These are phyloP conservation scores for Cirrhinus mrigala DNA, from an alignment of 2,797 vertebrate genomes.

Conservation along the genomic window DNA sequence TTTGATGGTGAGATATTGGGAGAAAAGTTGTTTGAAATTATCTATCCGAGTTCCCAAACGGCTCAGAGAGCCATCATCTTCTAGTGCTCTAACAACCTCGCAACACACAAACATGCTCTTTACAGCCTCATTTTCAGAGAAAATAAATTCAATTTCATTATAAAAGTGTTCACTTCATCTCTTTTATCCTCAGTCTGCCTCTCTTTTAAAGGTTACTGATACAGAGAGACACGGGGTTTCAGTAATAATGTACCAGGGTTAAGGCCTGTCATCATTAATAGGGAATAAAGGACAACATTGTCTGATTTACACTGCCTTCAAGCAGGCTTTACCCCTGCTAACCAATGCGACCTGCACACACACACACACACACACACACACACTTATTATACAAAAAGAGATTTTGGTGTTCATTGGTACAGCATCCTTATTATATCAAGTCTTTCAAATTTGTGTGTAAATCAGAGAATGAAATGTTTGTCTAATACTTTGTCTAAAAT, in stretches of 20 bases:
- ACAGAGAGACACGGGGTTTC: slow-evolving; percentile 34
- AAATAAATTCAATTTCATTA: slow-evolving; percentile 28
- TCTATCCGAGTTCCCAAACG: slow-evolving; percentile 34
- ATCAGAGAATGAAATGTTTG: not conserved
- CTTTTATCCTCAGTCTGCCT: slow-evolving; percentile 19
- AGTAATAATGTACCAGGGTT: slow-evolving; percentile 43
- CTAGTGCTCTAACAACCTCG: slow-evolving; percentile 32
- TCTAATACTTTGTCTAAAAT: not conserved
- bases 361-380: not conserved
- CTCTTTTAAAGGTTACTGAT: slow-evolving; percentile 45
- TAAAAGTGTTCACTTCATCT: slow-evolving; percentile 36
- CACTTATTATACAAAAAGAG: not conserved
- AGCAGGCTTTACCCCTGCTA: slow-evolving; percentile 18
- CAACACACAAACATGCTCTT: not conserved
- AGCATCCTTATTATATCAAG: not conserved
- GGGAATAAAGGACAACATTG: slow-evolving; percentile 42
- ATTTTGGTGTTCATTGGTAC: not conserved
- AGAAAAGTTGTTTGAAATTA: slow-evolving; percentile 44
- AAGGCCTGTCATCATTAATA: slow-evolving; percentile 53
- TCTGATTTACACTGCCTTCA: slow-evolving; percentile 38
- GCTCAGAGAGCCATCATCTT: slow-evolving; percentile 47
- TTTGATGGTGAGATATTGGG: slow-evolving; percentile 35
- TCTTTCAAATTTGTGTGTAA: not conserved
- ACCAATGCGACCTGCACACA: not conserved
- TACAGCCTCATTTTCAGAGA: slow-evolving; percentile 27